Evolutionary conservation across 2,888 invertebrate species (phyloP), one percentile per base, ranked within the genome.

Genomic region (Macrostomum cliftonense): DNA sequence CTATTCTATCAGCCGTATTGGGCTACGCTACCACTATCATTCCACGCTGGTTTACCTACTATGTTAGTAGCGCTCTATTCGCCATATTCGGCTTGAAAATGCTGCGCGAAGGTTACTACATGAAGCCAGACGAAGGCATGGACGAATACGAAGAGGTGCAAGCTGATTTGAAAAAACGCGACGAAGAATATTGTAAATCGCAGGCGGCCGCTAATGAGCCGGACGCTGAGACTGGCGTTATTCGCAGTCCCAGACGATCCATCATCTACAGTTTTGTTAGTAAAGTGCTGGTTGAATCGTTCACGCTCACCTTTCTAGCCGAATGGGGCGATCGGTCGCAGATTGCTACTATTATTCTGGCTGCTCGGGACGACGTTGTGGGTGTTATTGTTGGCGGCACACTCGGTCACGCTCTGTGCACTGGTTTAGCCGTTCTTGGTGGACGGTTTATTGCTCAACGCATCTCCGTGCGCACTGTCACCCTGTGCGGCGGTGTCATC

Each of bases 291-390:
- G 71, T 91, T 43, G 88, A 95, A 72, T 82, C 95, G 0, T 88
- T 95, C 59, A 84, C 88, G 12, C 77, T 99, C 65, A 97, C 93
- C 2, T 95, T 97, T 74, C 74, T 99, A 46, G 97, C 95, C 1
- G 97, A 97, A 74, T 97, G 97, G 95, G 97, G 97, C 9, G 97
- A 99, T 72, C 76, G 91, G 56, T 93, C 93, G 42, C 97, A 97
- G 69, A 75, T 97, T 53, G 87, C 95, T 2, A 97, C 97, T 0
- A 93, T 99, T 57, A 83, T 97, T 65, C 76, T 99, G 54, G 91
- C 88, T 47, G 91, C 95, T 5, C 77, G 89, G 71, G 93, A 78
- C 79, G 79, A 93, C 74, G 82, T 87, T 1, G 77, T 81, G 58
- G 97, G 95, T 47, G 93, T 97, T 0, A 83, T 89, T 53, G 71